These are phyloP conservation scores for Nerophis ophidion DNA, from an alignment of 2,113 vertebrate species.

Conservation along the genomic window DNA sequence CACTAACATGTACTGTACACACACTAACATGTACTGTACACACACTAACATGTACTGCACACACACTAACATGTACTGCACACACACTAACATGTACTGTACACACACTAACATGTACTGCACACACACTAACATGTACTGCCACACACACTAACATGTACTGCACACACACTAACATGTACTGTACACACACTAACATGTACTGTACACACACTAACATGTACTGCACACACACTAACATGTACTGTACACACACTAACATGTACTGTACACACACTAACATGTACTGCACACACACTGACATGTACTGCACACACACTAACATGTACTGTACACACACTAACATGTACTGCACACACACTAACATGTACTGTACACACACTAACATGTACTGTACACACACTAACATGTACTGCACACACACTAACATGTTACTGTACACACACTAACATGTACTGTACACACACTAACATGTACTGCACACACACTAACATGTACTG, in stretches of 20 bases:
- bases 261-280: no score
- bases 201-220: background rate
- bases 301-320: no score
- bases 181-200: conserved; percentile 1
- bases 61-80: background rate
- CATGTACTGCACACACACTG: background rate
- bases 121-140: conserved; percentile 1
- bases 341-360: no score
- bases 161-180: background rate
- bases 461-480: background rate
- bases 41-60: no score
- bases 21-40: background rate
- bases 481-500: no score
- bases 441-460: background rate
- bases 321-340: background rate
- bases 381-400: no score
- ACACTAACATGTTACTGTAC: no score
- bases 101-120: background rate
- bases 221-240: no score
- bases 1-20: no score
- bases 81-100: no score
- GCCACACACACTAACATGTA: background rate
- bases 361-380: background rate
- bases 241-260: background rate
- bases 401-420: background rate